Base-by-base conservation (phyloP, 2,797 vertebrate species). In the Scleropages formosus region DNA sequence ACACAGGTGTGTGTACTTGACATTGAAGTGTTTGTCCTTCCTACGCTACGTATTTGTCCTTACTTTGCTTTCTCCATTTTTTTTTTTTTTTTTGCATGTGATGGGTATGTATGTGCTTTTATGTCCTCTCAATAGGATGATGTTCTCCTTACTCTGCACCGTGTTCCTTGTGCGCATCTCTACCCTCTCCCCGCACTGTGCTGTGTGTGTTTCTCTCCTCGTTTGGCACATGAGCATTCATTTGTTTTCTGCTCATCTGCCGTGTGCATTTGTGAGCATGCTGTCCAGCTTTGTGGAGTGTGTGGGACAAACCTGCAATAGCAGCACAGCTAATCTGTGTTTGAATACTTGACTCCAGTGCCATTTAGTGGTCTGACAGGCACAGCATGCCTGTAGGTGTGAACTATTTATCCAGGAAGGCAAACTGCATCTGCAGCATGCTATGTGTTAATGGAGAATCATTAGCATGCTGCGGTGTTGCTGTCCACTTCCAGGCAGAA, bases 181-280 rank as follows among this genome's bases (percentile, higher is more conserved):
- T 2, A 53, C 3, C 53, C 53, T 9, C 59, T 6, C 20, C 61
- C 22, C 20, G 3, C 20, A 59, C 59, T 44, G 31, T 44, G 65
- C 63, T 65, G 63, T 16, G 27, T 44, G 64, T 44, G 64, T 66
- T 12, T 44, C 31, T 66, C 26, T 66, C 12, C 31, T 12, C 44
- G 31, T 18, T 13, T 9, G 39, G 31, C 7, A 15, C 7, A 13
- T 27, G 62, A 11, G 4, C 62, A 44, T 44, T 20, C 22, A 24
- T 27, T 13, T 22, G 6, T 66, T 58, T 1, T 56, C 39, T 64
- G 59, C 27, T 13, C 63, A 18, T 15, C 27, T 46, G 12, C 8
- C 60, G 31, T 61, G 20, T 75, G 72, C 73, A 63, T 69, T 49
- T 51, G 59, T 39, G 46, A 56, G 18, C 22, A 6, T 39, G 31